A percentile compares a stretch with the other conserved stretches of the same genome.
Evolutionary conservation across 1,140 invertebrate species (phyloP).

Genomic region (Caenorhabditis elegans): WBcel235 BX284604.4:4758501-4759000

Average conservation of each 20-base stretch:
- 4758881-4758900: not conserved
- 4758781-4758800: no score
- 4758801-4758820: no score
- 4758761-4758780: not conserved
- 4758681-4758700: not conserved
- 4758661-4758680: not conserved
- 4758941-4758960: no score
- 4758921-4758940: no score
- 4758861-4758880: not conserved
- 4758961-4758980: no score
- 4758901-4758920: no score
- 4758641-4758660: not conserved
- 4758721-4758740: not conserved
- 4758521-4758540: not conserved
- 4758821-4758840: no score
- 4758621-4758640: not conserved
- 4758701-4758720: not conserved
- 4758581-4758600: not conserved
- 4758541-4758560: slow-evolving; percentile 8
- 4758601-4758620: not conserved
- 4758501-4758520: not conserved
- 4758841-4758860: no score
- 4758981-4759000: no score
- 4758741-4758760: not conserved
- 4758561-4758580: not conserved